Base-by-base conservation (phyloP, 2,113 vertebrate species). In the Romanogobio albipinnatus region DNA sequence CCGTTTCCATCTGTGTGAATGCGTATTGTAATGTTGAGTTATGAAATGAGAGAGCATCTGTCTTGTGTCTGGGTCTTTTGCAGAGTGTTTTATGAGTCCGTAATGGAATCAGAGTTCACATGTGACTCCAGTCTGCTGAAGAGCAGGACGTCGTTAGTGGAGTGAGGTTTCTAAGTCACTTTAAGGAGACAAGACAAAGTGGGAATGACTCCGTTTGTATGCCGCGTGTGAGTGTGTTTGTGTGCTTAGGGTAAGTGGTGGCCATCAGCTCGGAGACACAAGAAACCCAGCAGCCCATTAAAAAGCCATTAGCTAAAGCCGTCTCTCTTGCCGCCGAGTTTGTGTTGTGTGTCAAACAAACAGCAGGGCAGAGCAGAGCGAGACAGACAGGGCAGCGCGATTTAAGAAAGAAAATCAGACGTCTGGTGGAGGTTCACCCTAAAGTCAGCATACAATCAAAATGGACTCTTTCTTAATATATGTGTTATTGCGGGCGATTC, bases 181-280 rank as follows among this genome's bases (percentile, higher is more conserved):
- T 82, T 70, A 64, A 66, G 61, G n/a, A 68, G 79, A 68, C 79
- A 68, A 68, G 79, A 81, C 62, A 68, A 36, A 81, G 79, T 81
- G 61, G 26, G 49, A 71, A 68, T n/a, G 64, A 82, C 79, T 81
- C 61, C 10, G 61, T 68, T 64, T 81, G 79, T 81, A 45, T 81
- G 79, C 62, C 71, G 26, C 17, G 49, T 36, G 49, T 76, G 62
- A 36, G 75, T 33, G 66, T 39, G 80, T 82, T 51, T 71, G 62
- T 81, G 61, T 70, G 80, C 17, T 82, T 70, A 36, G 79, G 62
- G 62, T 82, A 82, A 82, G 80, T 82, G 80, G 80, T 82, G 80
- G 80, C 80, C 80, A 82, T 82, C 80, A 82, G 80, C 80, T 82
- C 64, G 5, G 64, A 82, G 80, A 70, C 80, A 82, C 64, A 70